Evolutionary conservation across 2,797 vertebrate species (phyloP).

Genomic region (Squalus acanthias): DNA sequence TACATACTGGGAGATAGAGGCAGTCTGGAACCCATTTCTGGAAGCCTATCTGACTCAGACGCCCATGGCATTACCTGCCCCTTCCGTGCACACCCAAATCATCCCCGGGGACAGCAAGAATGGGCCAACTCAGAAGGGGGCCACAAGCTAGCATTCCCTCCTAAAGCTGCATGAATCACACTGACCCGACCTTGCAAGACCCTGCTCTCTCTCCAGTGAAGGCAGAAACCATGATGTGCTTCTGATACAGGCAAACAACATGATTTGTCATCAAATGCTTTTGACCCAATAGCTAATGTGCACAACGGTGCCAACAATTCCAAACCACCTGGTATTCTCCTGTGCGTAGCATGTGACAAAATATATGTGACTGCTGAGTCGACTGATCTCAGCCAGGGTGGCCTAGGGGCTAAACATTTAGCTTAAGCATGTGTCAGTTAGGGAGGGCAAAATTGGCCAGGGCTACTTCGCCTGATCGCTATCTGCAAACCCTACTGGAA

Average conservation of each 20-base stretch:
- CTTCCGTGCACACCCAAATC: not conserved
- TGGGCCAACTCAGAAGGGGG: not conserved
- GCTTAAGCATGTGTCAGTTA: not conserved
- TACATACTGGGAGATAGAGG: not conserved
- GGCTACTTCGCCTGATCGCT: not conserved
- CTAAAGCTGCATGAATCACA: not conserved
- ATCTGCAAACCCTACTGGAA: not conserved
- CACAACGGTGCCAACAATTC: not conserved
- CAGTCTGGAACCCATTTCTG: not conserved
- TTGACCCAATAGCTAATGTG: not conserved
- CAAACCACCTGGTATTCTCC: not conserved
- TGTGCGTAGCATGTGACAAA: not conserved
- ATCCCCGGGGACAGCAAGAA: not conserved
- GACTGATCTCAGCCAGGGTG: not conserved
- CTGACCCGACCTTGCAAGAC: not conserved
- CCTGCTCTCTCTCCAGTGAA: not conserved
- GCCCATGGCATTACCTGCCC: not conserved
- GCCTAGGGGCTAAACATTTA: not conserved
- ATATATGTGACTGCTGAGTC: not conserved
- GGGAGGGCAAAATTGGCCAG: not conserved
- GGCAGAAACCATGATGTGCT: too few relatives aligned
- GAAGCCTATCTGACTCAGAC: not conserved
- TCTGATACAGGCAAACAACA: not conserved
- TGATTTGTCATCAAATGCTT: not conserved
- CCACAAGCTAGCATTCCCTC: not conserved